Percentiles rank a stretch among this genome's conserved stretches.
These are phyloP conservation scores for Poecilia gillii DNA, from an alignment of 2,797 vertebrate species.

Conservation along the genomic window DNA sequence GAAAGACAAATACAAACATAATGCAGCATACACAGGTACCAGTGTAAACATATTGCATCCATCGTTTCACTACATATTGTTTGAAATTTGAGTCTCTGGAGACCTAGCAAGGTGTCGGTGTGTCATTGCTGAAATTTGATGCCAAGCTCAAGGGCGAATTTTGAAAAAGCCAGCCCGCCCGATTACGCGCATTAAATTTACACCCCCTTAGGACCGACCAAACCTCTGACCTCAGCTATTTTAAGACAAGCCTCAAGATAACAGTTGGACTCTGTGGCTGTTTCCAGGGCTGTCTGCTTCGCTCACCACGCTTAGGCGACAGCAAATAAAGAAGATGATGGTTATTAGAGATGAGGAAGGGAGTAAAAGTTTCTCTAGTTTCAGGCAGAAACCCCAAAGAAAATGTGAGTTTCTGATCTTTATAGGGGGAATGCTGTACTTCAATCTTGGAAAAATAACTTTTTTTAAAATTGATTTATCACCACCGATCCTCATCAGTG, in stretches of 20 bases:
- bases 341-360: neutral
- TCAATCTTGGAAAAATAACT: slow-evolving; percentile 18
- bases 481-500: neutral
- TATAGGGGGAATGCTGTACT: slow-evolving; percentile 27
- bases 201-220: slow-evolving; percentile 49
- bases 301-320: slow-evolving; percentile 25
- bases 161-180: slow-evolving; percentile 30
- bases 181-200: slow-evolving; percentile 52
- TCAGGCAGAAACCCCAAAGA: slow-evolving; percentile 44
- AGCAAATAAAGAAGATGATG: slow-evolving; percentile 17
- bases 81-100: slow-evolving; percentile 53
- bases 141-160: slow-evolving; percentile 49
- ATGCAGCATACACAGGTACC: slow-evolving; percentile 9
- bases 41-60: slow-evolving; percentile 15
- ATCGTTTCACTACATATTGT: slow-evolving; percentile 20
- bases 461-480: neutral
- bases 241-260: slow-evolving; percentile 51
- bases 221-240: slow-evolving; percentile 62
- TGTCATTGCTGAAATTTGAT: slow-evolving; percentile 31
- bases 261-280: slow-evolving; percentile 36
- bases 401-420: slow-evolving; percentile 40
- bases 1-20: slow-evolving; percentile 25
- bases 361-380: slow-evolving; percentile 45
- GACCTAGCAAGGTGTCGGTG: slow-evolving; percentile 43
- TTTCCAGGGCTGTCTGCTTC: slow-evolving; percentile 59